Conservation (phyloP, 2,113 vertebrate genomes). For the Struthidea cinerea region DNA sequence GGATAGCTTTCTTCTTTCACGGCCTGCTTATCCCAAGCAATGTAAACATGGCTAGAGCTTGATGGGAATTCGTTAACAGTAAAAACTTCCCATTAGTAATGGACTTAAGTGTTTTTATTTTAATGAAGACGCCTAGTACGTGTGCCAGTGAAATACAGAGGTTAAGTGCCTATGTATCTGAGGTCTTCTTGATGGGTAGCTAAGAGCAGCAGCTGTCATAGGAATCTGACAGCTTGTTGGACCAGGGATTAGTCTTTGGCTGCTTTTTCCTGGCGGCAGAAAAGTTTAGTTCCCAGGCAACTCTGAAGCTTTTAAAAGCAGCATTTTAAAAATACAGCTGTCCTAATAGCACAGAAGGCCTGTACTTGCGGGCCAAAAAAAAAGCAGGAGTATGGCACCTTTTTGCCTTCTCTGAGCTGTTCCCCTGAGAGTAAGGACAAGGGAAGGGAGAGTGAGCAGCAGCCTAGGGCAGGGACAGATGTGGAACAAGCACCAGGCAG, state of each 20-base stretch:
- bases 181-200: not conserved
- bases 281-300: not conserved
- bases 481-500: not conserved
- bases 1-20: not conserved
- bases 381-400: accelerated
- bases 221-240: not conserved
- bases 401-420: not conserved
- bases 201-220: not conserved
- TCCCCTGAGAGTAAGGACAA: not conserved
- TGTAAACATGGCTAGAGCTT: not conserved
- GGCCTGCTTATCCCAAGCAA: not conserved
- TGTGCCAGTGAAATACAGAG: not conserved
- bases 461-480: accelerated
- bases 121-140: not conserved
- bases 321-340: not conserved
- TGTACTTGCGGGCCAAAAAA: not conserved
- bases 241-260: not conserved
- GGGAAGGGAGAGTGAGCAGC: not conserved
- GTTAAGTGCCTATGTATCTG: not conserved
- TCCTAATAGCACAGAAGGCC: not conserved
- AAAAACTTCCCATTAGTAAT: not conserved
- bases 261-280: not conserved
- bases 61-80: not conserved
- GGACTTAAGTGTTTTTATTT: not conserved
- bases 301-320: not conserved